Evolutionary conservation across 2,888 invertebrate genomes (phyloP).

Genomic region (Notocelia uddmanniana): DNA sequence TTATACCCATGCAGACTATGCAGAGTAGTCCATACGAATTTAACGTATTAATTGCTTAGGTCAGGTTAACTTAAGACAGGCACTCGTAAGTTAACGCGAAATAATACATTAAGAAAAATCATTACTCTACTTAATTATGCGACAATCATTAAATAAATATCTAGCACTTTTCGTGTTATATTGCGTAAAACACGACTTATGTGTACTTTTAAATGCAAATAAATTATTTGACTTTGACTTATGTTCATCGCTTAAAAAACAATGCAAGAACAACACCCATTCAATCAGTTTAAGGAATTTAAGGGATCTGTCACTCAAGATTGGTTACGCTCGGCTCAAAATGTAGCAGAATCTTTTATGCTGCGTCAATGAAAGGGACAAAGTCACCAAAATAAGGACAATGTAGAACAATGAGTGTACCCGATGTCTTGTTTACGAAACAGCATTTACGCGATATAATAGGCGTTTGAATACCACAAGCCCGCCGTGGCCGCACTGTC

Average conservation of each 20-base stretch:
- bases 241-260: conserved; percentile 47
- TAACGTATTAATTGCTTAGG: too few relatives aligned
- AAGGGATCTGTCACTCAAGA: conserved; percentile 67
- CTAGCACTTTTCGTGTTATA: not conserved
- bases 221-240: too few relatives aligned
- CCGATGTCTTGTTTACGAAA: conserved; percentile 80
- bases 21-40: too few relatives aligned
- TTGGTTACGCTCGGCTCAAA: conserved; percentile 62
- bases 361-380: conserved; percentile 52
- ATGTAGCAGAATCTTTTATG: conserved; percentile 61
- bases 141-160: conserved; percentile 25
- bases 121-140: conserved; percentile 8
- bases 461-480: conserved; percentile 62
- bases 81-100: conserved; percentile 4
- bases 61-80: not conserved
- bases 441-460: conserved; percentile 65
- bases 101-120: not conserved
- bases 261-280: conserved; percentile 53
- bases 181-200: too few relatives aligned
- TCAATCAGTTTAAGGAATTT: conserved; percentile 56
- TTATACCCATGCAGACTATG: too few relatives aligned
- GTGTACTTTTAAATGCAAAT: too few relatives aligned
- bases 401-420: conserved; percentile 63
- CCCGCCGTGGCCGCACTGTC: conserved; percentile 68
- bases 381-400: conserved; percentile 53